Evolutionary conservation across 2,797 vertebrate genomes (phyloP), one percentile per base, ranked within the genome.

Genomic region (Myripristis jacobus): DNA sequence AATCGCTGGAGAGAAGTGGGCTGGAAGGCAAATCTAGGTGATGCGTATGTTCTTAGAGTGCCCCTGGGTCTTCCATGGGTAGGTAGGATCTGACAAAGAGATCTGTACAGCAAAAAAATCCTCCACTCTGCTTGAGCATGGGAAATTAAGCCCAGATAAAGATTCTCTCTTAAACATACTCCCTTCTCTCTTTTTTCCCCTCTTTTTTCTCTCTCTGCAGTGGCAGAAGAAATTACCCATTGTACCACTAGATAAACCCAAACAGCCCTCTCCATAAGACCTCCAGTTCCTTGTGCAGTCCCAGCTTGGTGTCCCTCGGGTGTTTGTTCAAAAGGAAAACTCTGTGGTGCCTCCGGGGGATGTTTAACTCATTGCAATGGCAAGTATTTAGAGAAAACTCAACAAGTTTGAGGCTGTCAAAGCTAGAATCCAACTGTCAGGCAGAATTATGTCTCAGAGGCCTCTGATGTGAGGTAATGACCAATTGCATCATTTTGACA

Each of bases 341-440:
- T 96, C 93, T 84, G 92, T 87, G 91, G 87, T 95, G 95, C 96
- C 96, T 96, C 95, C 93, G 91, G 95, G 96, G 96, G 95, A 95
- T 97, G 96, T 97, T 98, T 98, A 97, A 97, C 96, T 96, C 96
- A 96, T 97, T 95, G 95, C 95, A 95, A 93, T 95, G 94, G 95
- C 93, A 94, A 95, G 92, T 96, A 97, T 96, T 97, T 97, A 97
- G 95, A 97, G 94, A 94, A 96, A 97, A 96, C 96, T 96, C 96
- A 94, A 93, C 95, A 94, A 96, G 96, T 97, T 97, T 93, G 93
- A 85, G 93, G 95, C 95, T 96, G 95, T 97, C 96, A 97, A 93
- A 94, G 93, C 93, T 86, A 84, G 93, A 94, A 95, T 95, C 95
- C 95, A 95, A 95, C 96, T 96, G 96, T 97, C 96, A 98, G 95